Conservation (phyloP, 2,797 vertebrate species). For the Sebastes cheni region DNA sequence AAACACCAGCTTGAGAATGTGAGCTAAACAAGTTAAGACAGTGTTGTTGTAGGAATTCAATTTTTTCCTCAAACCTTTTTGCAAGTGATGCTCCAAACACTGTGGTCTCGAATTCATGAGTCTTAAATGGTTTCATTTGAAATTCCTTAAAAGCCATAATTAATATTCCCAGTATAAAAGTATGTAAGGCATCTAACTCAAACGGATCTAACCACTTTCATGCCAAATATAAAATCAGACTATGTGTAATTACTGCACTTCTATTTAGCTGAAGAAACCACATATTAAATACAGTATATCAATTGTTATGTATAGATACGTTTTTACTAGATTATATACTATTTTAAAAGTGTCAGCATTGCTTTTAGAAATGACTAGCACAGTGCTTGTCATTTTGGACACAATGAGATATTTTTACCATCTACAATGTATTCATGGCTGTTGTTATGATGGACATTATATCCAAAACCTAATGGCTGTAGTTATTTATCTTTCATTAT, state of each 20-base stretch:
- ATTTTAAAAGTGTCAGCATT: background rate
- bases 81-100: background rate
- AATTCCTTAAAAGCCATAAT: conserved; percentile 15
- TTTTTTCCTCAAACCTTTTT: background rate
- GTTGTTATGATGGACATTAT: background rate
- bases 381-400: background rate
- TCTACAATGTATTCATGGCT: background rate
- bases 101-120: background rate
- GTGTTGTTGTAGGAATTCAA: background rate
- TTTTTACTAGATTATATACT: background rate
- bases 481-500: background rate
- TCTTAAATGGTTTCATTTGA: conserved; percentile 1
- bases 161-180: background rate
- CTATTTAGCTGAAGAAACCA: background rate
- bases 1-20: conserved; percentile 16
- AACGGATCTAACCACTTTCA: background rate
- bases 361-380: background rate
- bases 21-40: conserved; percentile 1
- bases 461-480: background rate
- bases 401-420: background rate
- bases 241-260: background rate
- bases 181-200: conserved; percentile 20
- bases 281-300: background rate
- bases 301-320: background rate
- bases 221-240: conserved; percentile 12